A percentile compares a stretch with the other conserved stretches of the same genome.
phyloP scores from a whole-genome alignment of 2,888 invertebrate species.

The Mythimna ferrago region DNA sequence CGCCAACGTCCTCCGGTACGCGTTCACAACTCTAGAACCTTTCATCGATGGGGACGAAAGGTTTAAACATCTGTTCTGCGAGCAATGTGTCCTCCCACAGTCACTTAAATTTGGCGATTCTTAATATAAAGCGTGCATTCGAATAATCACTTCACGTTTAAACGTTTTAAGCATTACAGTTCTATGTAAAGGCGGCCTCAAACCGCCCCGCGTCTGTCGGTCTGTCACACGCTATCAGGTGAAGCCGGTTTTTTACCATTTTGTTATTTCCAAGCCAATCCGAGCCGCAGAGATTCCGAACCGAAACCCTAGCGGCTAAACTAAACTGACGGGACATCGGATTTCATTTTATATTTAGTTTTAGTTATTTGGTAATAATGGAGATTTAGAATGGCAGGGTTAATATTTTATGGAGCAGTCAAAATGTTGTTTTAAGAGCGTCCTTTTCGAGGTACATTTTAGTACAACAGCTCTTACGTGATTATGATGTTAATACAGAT shows the following conservation, averaged over 20 bases:
- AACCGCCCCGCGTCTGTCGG: conserved; percentile 67
- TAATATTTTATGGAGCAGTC: not conserved
- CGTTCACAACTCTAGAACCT: no score
- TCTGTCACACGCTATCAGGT: conserved; percentile 78
- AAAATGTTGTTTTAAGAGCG: not conserved
- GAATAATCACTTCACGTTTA: no score
- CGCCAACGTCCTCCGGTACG: no score
- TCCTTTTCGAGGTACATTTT: no score
- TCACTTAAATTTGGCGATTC: no score
- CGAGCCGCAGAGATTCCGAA: conserved; percentile 60
- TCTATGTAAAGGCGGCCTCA: conserved; percentile 61
- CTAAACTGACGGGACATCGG: conserved; percentile 48
- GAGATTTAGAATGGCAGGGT: not conserved
- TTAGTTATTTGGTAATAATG: conserved; percentile 15
- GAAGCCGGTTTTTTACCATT: conserved; percentile 70
- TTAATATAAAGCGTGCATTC: no score
- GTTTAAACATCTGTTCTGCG: no score
- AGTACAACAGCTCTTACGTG: no score
- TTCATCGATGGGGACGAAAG: no score
- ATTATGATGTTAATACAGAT: no score
- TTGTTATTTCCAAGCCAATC: conserved; percentile 69
- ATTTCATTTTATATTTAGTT: conserved; percentile 36
- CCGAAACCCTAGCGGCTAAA: conserved; percentile 34
- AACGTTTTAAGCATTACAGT: not conserved
- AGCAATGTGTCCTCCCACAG: no score